A percentile compares a stretch with the other conserved stretches of the same genome.
Conservation (phyloP, 2,888 invertebrate genomes). For the Cantharis lateralis region DNA sequence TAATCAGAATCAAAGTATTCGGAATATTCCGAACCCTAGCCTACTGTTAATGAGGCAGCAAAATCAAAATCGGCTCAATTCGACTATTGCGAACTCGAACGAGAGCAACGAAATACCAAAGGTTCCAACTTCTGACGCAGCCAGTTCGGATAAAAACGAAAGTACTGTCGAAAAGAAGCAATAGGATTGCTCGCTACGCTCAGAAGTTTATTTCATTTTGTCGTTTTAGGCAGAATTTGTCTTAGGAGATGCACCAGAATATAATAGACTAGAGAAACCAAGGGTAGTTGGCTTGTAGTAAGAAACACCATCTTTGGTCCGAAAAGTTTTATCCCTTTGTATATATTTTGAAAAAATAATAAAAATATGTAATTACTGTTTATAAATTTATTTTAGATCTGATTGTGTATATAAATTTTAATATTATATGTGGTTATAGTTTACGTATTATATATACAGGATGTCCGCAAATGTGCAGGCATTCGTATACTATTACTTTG, state of each 20-base stretch:
- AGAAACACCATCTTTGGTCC: neutral
- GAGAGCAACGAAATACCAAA: neutral
- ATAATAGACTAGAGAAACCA: neutral
- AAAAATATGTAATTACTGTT: neutral
- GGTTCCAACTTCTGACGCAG: neutral
- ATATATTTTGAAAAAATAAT: neutral
- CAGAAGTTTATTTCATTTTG: neutral
- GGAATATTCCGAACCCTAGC: slow-evolving; percentile 69
- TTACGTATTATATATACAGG: neutral
- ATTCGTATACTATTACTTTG: neutral
- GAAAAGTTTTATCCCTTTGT: neutral
- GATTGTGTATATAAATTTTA: neutral
- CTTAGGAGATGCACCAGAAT: neutral
- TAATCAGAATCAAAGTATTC: slow-evolving; percentile 63
- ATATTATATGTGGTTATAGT: neutral
- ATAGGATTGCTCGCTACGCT: neutral
- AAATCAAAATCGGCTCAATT: slow-evolving; percentile 52
- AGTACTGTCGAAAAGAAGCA: neutral
- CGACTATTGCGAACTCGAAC: slow-evolving; percentile 10
- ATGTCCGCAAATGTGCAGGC: neutral
- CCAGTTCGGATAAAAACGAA: neutral
- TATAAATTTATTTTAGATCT: neutral
- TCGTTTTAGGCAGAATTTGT: neutral
- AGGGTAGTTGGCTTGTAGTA: neutral
- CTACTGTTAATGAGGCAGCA: slow-evolving; percentile 61